A percentile compares a stretch with the other conserved stretches of the same genome.
Conservation (phyloP, 35 echinoderm and acorn worm species). For the Stichopus chloronotus region DNA sequence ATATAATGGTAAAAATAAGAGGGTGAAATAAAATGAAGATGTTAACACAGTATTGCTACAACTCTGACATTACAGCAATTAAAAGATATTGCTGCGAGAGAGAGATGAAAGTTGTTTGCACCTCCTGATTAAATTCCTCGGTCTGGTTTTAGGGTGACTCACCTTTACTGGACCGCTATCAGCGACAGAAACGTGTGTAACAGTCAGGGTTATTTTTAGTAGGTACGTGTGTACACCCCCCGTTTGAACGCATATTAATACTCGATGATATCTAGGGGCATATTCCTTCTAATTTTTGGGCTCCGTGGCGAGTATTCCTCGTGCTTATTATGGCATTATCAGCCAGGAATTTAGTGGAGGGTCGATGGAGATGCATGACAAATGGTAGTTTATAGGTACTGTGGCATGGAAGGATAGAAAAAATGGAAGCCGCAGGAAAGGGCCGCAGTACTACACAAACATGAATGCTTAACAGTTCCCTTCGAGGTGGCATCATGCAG, state of each 20-base stretch:
- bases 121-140: conserved; percentile 51
- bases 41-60: background rate
- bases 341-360: too few species aligned
- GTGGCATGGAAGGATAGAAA: too few species aligned
- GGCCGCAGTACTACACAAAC: too few species aligned
- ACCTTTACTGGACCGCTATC: background rate
- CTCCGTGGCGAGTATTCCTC: too few species aligned
- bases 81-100: background rate
- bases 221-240: conserved; percentile 3
- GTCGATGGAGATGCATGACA: too few species aligned
- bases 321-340: too few species aligned
- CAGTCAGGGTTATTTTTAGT: conserved; percentile 47
- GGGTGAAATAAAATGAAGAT: background rate
- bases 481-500: too few species aligned
- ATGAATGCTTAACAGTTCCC: too few species aligned
- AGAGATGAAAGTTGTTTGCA: conserved; percentile 1
- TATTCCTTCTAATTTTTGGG: background rate
- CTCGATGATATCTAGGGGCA: conserved; percentile 17
- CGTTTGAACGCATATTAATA: conserved; percentile 6
- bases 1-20: background rate
- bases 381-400: too few species aligned
- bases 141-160: conserved; percentile 18
- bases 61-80: background rate
- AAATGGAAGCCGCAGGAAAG: too few species aligned
- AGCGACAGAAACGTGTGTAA: background rate